Conservation (phyloP, 2,888 invertebrate species). For the Lasioglossum calceatum region DNA sequence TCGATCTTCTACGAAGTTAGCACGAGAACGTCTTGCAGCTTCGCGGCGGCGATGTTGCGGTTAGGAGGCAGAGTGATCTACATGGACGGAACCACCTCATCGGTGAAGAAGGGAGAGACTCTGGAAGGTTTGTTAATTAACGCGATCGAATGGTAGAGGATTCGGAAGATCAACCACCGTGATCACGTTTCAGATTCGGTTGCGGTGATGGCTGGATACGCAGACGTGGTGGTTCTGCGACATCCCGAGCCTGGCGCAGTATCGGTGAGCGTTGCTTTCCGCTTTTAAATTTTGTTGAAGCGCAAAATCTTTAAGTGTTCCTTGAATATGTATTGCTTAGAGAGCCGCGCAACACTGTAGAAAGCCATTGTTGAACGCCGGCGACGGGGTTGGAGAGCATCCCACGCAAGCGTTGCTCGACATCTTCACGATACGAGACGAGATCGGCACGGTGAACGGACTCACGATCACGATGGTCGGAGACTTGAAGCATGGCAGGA, state of each 20-base stretch:
- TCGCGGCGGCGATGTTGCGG: slow-evolving; percentile 98
- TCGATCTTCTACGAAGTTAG: slow-evolving; percentile 99
- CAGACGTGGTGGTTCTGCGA: slow-evolving; percentile 96
- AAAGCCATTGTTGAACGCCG: slow-evolving; percentile 98
- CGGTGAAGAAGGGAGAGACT: slow-evolving; percentile 98
- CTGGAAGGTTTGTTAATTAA: slow-evolving; percentile 88
- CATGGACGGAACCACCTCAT: slow-evolving; percentile 95
- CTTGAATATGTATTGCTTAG: too few species aligned
- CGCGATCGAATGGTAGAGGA: neutral
- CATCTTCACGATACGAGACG: slow-evolving; percentile 98
- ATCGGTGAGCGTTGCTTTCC: slow-evolving; percentile 70
- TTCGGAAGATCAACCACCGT: neutral
- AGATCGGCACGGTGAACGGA: slow-evolving; percentile 99
- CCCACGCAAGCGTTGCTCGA: slow-evolving; percentile 99
- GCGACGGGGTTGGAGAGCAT: slow-evolving; percentile 98
- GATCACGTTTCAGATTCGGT: slow-evolving; percentile 86
- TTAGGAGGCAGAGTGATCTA: slow-evolving; percentile 97
- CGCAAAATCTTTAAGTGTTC: too few species aligned
- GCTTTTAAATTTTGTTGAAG: too few species aligned
- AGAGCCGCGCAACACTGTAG: too few species aligned
- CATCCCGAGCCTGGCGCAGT: slow-evolving; percentile 98
- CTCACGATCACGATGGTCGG: slow-evolving; percentile 99
- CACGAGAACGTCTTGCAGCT: slow-evolving; percentile 98
- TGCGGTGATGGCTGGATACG: slow-evolving; percentile 95
- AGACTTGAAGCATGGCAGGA: slow-evolving; percentile 98